Conservation (phyloP, 1,140 invertebrate genomes). For the Anoplophora glabripennis region DNA sequence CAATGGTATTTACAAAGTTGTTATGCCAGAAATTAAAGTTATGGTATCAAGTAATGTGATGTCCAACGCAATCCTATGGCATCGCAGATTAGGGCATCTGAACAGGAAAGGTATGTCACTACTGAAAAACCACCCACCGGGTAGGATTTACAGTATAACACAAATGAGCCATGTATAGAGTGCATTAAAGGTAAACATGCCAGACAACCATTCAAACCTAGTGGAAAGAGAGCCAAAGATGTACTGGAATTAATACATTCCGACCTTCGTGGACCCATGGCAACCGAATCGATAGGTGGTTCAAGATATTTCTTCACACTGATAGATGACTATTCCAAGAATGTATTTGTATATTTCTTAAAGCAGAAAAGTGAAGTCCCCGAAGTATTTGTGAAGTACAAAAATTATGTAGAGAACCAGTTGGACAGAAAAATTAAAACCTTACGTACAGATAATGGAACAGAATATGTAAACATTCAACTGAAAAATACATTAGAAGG, state of each 20-base stretch:
- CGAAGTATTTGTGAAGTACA: slow-evolving; percentile 32
- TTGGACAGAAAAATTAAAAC: slow-evolving; percentile 7
- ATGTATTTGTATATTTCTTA: slow-evolving; percentile 39
- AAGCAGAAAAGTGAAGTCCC: slow-evolving; percentile 31
- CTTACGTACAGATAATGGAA: slow-evolving; percentile 16
- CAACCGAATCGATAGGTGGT: slow-evolving; percentile 4
- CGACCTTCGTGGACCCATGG: slow-evolving; percentile 20
- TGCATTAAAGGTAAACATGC: slow-evolving; percentile 44
- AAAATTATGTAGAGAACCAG: slow-evolving; percentile 21
- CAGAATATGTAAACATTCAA: slow-evolving; percentile 12
- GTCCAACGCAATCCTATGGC: too few relatives aligned
- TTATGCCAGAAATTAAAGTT: too few relatives aligned
- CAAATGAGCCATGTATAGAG: slow-evolving; percentile 30
- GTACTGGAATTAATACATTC: slow-evolving; percentile 18
- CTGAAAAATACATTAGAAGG: slow-evolving; percentile 9
- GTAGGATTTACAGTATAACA: too few relatives aligned
- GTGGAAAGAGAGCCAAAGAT: slow-evolving; percentile 3
- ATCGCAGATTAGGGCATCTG: too few relatives aligned
- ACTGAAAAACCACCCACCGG: too few relatives aligned
- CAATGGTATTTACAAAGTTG: too few relatives aligned
- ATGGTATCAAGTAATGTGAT: too few relatives aligned
- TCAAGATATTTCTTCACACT: slow-evolving; percentile 43
- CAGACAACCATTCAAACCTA: slow-evolving; percentile 9
- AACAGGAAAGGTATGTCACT: too few relatives aligned
- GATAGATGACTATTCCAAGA: slow-evolving; percentile 45